Evolutionary conservation across 2,113 vertebrate species (phyloP).

Genomic region (Nothoprocta perdicaria): DNA sequence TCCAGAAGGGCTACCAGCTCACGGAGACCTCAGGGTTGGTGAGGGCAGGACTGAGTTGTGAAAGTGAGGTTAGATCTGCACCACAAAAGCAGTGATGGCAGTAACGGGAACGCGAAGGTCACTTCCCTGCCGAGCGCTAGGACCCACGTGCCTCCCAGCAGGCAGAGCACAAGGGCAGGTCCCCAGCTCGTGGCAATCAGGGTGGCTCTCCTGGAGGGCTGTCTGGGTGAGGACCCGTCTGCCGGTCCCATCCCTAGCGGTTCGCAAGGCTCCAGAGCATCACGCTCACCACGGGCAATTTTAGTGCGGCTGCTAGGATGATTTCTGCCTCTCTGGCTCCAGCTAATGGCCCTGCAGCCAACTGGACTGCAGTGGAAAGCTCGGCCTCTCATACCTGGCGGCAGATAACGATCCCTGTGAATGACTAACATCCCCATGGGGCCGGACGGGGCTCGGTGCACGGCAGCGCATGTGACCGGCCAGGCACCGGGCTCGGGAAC

Average conservation of each 20-base stretch:
- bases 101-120: constrained; percentile 39
- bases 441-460: background rate
- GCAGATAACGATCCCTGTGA: constrained; percentile 62
- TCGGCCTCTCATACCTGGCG: constrained; percentile 50
- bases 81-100: constrained; percentile 14
- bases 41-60: background rate
- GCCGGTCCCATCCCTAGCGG: background rate
- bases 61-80: background rate
- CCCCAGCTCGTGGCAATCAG: background rate
- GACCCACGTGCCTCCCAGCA: background rate
- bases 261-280: background rate
- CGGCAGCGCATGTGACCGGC: too few species aligned
- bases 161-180: background rate
- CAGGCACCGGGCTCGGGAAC: background rate
- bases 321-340: constrained; percentile 11
- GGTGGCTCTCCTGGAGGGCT: background rate
- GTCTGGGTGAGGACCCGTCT: background rate
- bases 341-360: constrained; percentile 29
- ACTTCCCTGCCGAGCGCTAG: background rate
- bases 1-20: background rate
- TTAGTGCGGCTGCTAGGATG: background rate
- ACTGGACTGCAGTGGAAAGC: constrained; percentile 32
- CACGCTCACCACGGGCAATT: constrained; percentile 7
- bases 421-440: constrained; percentile 59
- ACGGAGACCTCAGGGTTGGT: background rate